Percentiles rank a stretch among this genome's conserved stretches.
Evolutionary conservation across 1,140 invertebrate genomes (phyloP).

Genomic region (Laupala kohalensis): DNA sequence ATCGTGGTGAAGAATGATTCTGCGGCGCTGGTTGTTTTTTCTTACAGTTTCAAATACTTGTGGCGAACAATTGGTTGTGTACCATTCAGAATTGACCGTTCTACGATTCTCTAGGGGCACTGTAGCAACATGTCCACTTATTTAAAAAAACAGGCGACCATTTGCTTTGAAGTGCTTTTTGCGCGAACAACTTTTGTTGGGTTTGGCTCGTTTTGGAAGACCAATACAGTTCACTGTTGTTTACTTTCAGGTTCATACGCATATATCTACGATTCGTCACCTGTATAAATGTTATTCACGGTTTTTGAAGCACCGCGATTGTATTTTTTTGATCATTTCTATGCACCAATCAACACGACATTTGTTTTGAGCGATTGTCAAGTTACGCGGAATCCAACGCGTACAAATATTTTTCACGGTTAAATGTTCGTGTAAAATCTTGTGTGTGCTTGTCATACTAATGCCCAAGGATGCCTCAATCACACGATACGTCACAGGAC

Average conservation of each 20-base stretch:
- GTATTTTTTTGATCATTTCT: too few relatives aligned
- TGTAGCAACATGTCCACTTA: slow-evolving; percentile 3
- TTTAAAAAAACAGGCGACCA: slow-evolving; percentile 3
- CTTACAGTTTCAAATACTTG: slow-evolving; percentile 16
- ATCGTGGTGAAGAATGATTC: background rate
- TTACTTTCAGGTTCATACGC: slow-evolving; percentile 15
- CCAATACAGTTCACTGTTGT: slow-evolving; percentile 18
- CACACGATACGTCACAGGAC: slow-evolving; percentile 20
- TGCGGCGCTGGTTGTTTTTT: slow-evolving; percentile 9
- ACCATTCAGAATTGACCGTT: slow-evolving; percentile 21
- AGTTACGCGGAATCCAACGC: too few relatives aligned
- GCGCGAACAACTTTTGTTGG: slow-evolving; percentile 24
- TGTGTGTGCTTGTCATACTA: slow-evolving; percentile 17
- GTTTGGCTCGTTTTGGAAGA: slow-evolving; percentile 25
- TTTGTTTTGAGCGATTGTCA: too few relatives aligned
- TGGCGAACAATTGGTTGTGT: slow-evolving; percentile 23
- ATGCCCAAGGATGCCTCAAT: slow-evolving; percentile 18
- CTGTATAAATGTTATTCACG: slow-evolving; percentile 7
- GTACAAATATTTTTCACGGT: slow-evolving; percentile 7
- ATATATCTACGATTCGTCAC: slow-evolving; percentile 15
- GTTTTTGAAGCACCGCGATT: background rate
- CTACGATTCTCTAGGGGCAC: slow-evolving; percentile 19
- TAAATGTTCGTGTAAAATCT: slow-evolving; percentile 21
- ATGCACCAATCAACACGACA: too few relatives aligned
- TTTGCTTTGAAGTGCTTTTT: slow-evolving; percentile 23